These are phyloP conservation scores for Drosophila prostipennis DNA, from an alignment of 2,888 invertebrate species.

Conservation along the genomic window DNA sequence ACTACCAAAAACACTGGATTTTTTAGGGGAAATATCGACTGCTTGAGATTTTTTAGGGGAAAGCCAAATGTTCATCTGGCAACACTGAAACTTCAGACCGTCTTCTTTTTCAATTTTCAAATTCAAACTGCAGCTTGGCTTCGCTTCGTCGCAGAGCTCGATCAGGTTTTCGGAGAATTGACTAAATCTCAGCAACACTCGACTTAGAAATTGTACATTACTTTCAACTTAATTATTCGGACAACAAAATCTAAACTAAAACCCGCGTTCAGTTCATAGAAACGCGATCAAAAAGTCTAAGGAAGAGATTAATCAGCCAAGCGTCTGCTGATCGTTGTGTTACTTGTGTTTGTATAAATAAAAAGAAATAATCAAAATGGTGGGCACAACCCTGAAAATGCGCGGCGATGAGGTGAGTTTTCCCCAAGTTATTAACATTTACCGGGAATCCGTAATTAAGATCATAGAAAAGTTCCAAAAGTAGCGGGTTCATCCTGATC, in stretches of 20 bases:
- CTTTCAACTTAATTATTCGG: slow-evolving; percentile 20
- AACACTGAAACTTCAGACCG: no score
- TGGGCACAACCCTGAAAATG: slow-evolving; percentile 64
- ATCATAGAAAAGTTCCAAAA: slow-evolving; percentile 3
- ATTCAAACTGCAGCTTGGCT: slow-evolving; percentile 72
- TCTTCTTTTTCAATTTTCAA: slow-evolving; percentile 41
- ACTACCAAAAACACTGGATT: no score
- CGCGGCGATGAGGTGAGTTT: slow-evolving; percentile 75
- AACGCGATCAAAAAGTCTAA: slow-evolving; percentile 28
- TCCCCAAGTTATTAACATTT: not conserved
- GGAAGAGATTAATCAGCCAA: slow-evolving; percentile 5
- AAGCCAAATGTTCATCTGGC: no score
- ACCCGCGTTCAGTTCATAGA: slow-evolving; percentile 20
- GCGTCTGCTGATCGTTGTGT: slow-evolving; percentile 17
- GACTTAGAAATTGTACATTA: slow-evolving; percentile 40
- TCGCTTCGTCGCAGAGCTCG: slow-evolving; percentile 60
- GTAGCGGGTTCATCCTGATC: slow-evolving; percentile 17
- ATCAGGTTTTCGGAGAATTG: slow-evolving; percentile 14
- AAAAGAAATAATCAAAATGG: slow-evolving; percentile 60
- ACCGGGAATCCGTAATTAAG: not conserved
- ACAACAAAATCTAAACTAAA: slow-evolving; percentile 25
- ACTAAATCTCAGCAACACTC: slow-evolving; percentile 45
- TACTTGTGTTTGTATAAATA: slow-evolving; percentile 36
- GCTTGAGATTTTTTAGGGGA: no score
- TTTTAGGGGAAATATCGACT: no score